Evolutionary conservation across 2,888 invertebrate species (phyloP).

Genomic region (Phragmatobia fuliginosa): DNA sequence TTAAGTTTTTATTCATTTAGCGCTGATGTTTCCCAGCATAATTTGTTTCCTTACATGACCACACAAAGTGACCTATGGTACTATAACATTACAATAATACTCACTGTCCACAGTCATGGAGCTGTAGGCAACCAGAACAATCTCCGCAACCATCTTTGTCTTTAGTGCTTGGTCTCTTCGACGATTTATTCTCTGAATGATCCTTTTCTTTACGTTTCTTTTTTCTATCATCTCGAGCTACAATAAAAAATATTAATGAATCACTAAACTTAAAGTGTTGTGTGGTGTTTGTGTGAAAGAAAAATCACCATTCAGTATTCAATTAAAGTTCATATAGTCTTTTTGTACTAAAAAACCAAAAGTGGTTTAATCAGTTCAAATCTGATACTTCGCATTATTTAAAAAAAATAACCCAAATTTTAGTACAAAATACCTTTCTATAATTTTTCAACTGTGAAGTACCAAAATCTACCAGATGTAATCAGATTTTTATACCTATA

Average conservation of each 20-base stretch:
- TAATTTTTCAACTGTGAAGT: too few relatives aligned
- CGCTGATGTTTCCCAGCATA: too few relatives aligned
- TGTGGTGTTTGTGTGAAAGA: neutral
- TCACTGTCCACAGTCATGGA: slow-evolving; percentile 82
- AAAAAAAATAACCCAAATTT: neutral
- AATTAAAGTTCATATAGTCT: too few relatives aligned
- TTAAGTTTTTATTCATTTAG: too few relatives aligned
- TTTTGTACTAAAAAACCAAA: neutral
- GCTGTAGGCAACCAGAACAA: slow-evolving; percentile 78
- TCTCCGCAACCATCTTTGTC: slow-evolving; percentile 83
- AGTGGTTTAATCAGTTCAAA: neutral
- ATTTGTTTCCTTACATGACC: too few relatives aligned
- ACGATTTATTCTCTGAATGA: slow-evolving; percentile 80
- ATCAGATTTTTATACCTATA: neutral
- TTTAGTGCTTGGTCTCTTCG: slow-evolving; percentile 71
- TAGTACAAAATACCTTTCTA: too few relatives aligned
- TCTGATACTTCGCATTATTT: neutral
- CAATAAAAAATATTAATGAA: neutral
- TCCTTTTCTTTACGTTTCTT: slow-evolving; percentile 83
- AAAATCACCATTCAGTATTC: neutral
- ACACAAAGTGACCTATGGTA: too few relatives aligned
- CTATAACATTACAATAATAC: slow-evolving; percentile 41
- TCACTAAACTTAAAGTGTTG: neutral
- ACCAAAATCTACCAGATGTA: too few relatives aligned
- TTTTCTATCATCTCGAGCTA: slow-evolving; percentile 78